A percentile compares a stretch with the other conserved stretches of the same genome.
Evolutionary conservation across 2,888 invertebrate species (phyloP).

Genomic region (Agapostemon virescens): DNA sequence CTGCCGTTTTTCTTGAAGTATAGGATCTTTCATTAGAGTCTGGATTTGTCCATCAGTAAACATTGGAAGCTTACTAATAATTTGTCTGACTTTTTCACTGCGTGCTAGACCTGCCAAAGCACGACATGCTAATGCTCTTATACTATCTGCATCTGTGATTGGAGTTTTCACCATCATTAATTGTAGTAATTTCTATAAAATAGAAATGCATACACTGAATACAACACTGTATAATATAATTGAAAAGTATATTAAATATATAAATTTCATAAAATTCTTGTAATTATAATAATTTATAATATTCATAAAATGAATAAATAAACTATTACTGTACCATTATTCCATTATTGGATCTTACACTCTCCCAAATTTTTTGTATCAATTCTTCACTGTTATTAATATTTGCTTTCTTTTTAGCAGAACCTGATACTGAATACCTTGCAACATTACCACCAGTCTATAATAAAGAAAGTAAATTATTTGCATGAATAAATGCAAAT

Average conservation of each 20-base stretch:
- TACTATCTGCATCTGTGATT: conserved; percentile 97
- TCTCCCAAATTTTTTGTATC: conserved; percentile 96
- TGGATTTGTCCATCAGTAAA: conserved; percentile 96
- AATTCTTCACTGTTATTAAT: conserved; percentile 90
- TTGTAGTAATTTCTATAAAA: conserved; percentile 87
- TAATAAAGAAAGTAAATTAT: background rate
- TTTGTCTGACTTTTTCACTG: conserved; percentile 96
- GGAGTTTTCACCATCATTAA: conserved; percentile 96
- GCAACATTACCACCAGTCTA: conserved; percentile 82
- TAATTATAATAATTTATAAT: too few species aligned
- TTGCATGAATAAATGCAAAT: background rate
- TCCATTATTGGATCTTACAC: conserved; percentile 95
- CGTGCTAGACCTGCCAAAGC: conserved; percentile 96
- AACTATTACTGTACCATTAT: conserved; percentile 87
- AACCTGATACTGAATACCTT: conserved; percentile 80
- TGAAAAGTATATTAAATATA: background rate
- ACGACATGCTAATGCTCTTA: conserved; percentile 95
- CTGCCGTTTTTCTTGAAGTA: conserved; percentile 96
- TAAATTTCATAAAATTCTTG: background rate
- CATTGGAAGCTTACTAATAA: conserved; percentile 96
- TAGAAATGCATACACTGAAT: background rate
- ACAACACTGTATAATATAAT: background rate
- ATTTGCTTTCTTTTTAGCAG: conserved; percentile 85
- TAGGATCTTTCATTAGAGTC: conserved; percentile 96
- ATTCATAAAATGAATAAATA: too few species aligned